Base-by-base conservation (phyloP, 2,113 vertebrate genomes). In the Manacus vitellinus region DNA sequence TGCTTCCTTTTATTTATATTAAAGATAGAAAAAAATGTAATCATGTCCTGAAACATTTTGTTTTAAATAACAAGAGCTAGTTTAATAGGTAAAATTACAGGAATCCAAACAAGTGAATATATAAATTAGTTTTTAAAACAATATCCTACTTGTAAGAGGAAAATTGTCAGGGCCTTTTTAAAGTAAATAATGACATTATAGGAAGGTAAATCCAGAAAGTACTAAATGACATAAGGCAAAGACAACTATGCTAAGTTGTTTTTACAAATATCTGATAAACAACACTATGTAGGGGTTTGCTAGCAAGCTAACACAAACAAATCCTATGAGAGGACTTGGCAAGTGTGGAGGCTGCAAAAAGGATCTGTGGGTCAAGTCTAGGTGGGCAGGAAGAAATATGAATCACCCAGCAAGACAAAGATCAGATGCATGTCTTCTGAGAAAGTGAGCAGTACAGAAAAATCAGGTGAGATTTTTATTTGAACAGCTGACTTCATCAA, bases 1-100 rank as follows among this genome's bases (percentile, higher is more conserved):
- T 54, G 23, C 14, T 96, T 90, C 44, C 65, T 72, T 96, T 96
- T 94, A 92, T 78, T 94, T 97, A 88, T 86, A 84, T 92, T 96
- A 76, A 89, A 95, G 74, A 96, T 39, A 89, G 39, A 85, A 78
- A 91, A 92, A 92, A 90, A 75, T 33, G 12, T 41, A 68, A 76
- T n/a, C 49, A 47, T 77, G 67, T 88, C 75, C 75, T 84, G 63
- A 35, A 93, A 23, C 15, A 77, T 47, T 93, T 88, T 87, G 8
- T 77, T 92, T 90, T 59, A n/a, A 88, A 89, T 46, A 83, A 22
- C 1, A 89, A 39, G 31, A 86, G 55, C 8, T 76, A 43, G 6
- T 41, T 88, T 78, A 80, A 37, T 30, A 86, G 37, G 68, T 78
- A 89, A 83, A 81, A 84, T 72, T 75, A 37, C n/a, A 93, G 41